phyloP scores from a whole-genome alignment of 2,797 vertebrate species.

The Tympanoctomys barrerae region DNA sequence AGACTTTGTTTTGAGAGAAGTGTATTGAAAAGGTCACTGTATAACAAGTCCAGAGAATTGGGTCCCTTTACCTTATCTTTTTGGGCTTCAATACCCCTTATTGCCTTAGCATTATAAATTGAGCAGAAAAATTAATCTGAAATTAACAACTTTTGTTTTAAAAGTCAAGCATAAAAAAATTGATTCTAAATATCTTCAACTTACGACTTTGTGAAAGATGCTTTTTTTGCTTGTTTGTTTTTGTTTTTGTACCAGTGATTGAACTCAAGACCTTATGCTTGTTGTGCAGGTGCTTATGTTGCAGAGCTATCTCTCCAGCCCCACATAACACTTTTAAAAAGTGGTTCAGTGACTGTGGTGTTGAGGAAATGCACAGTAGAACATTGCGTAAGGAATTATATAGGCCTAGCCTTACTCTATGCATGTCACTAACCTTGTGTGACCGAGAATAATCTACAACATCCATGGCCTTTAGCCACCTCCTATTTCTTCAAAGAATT shows the following conservation, averaged over 20 bases:
- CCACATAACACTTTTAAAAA: background rate
- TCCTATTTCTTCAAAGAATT: slow-evolving; percentile 17
- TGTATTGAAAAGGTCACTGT: background rate
- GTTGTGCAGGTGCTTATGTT: no score
- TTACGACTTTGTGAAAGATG: background rate
- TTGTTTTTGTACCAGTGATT: no score
- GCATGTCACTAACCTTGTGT: background rate
- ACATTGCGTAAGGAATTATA: background rate
- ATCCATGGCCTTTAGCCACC: background rate
- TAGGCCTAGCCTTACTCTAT: background rate
- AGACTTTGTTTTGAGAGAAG: slow-evolving; percentile 8
- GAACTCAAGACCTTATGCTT: no score
- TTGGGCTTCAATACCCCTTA: background rate
- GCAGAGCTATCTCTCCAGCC: no score
- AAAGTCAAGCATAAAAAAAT: background rate
- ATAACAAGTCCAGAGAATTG: background rate
- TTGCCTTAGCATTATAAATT: background rate
- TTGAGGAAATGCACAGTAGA: background rate
- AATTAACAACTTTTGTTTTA: slow-evolving; percentile 26
- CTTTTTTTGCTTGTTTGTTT: background rate
- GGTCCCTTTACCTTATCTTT: background rate
- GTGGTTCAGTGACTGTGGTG: background rate
- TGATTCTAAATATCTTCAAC: slow-evolving; percentile 1
- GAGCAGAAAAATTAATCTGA: slow-evolving; percentile 24
- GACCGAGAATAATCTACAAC: background rate